phyloP scores from a whole-genome alignment of 2,888 invertebrate genomes.

The Drosophila eohydei region DNA sequence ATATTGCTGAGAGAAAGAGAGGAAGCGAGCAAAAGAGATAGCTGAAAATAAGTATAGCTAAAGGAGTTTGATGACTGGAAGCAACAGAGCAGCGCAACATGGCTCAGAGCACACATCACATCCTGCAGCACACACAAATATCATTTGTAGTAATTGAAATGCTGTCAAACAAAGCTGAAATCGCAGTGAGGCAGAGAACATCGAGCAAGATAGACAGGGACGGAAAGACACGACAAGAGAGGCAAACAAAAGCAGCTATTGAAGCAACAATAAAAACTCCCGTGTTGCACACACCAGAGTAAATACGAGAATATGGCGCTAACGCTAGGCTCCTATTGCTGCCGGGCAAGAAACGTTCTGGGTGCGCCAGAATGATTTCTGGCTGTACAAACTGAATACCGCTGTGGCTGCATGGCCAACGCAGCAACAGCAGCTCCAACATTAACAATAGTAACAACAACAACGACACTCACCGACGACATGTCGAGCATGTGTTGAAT shows the following conservation, averaged over 20 bases:
- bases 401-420: constrained; percentile 30
- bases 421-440: constrained; percentile 12
- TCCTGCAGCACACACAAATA: constrained; percentile 44
- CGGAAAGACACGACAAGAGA: not conserved
- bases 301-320: constrained; percentile 30
- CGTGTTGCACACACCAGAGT: constrained; percentile 8
- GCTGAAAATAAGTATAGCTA: constrained; percentile 13
- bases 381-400: constrained; percentile 72
- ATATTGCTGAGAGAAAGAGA: constrained; percentile 26
- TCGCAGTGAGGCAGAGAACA: constrained; percentile 16
- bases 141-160: constrained; percentile 80
- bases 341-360: constrained; percentile 29
- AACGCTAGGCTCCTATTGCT: constrained; percentile 14
- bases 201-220: not conserved
- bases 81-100: constrained; percentile 6
- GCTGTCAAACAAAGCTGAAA: constrained; percentile 66
- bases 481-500: constrained; percentile 77
- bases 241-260: constrained; percentile 6
- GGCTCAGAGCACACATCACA: constrained; percentile 28
- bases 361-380: constrained; percentile 60
- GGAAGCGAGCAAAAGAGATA: constrained; percentile 11
- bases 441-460: constrained; percentile 26
- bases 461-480: constrained; percentile 56
- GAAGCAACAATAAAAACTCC: constrained; percentile 15
- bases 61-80: constrained; percentile 17